phyloP scores from a whole-genome alignment of 2,113 vertebrate species.

The Felis chaus region DNA sequence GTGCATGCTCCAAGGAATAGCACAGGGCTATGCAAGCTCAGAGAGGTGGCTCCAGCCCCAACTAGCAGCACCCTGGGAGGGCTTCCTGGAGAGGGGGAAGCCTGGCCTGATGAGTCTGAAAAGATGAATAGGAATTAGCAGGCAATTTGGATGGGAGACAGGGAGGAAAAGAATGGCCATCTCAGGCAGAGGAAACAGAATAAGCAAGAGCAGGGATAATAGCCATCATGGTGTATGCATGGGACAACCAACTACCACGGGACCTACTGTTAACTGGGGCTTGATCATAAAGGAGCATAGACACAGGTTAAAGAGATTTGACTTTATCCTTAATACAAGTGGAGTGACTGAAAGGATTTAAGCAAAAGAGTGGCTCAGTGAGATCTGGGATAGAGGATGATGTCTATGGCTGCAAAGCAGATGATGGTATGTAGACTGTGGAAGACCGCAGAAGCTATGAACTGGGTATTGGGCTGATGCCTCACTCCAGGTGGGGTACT shows the following conservation, averaged over 20 bases:
- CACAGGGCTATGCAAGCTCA: neutral
- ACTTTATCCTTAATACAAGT: neutral
- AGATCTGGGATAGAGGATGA: neutral
- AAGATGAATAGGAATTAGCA: neutral
- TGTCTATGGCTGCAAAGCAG: neutral
- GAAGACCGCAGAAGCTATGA: neutral
- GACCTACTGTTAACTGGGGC: neutral
- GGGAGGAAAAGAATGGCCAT: neutral
- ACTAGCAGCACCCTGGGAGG: neutral
- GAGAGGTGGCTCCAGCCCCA: neutral
- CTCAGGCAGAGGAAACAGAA: neutral
- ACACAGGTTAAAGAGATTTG: neutral
- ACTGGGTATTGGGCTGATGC: neutral
- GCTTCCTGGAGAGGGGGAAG: neutral
- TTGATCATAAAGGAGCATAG: neutral
- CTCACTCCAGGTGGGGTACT: neutral
- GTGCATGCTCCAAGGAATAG: neutral
- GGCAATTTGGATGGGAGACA: neutral
- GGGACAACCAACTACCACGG: neutral
- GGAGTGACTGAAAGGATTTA: neutral
- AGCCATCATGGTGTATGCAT: rapidly evolving
- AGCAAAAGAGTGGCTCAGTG: neutral
- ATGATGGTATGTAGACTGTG: neutral
- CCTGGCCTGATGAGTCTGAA: neutral
- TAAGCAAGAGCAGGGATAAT: neutral